These are phyloP conservation scores for Aporophyla lueneburgensis DNA, from an alignment of 2,888 invertebrate genomes.

Conservation along the genomic window DNA sequence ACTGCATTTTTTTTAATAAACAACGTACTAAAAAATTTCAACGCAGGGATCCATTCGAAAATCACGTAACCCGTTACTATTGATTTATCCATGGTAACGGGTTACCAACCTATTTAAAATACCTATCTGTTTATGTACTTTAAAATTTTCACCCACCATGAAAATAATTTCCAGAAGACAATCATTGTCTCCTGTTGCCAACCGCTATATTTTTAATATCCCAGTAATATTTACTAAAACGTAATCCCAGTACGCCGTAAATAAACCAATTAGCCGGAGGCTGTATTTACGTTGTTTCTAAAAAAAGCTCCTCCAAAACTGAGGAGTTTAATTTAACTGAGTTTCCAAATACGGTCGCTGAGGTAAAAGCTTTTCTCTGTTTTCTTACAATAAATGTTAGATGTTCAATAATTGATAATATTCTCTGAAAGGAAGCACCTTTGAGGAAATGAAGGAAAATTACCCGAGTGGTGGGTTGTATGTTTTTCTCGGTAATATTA, in stretches of 20 bases:
- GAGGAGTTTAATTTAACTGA: conserved; percentile 52
- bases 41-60: too few relatives aligned
- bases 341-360: conserved; percentile 26
- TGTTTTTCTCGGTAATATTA: conserved; percentile 28
- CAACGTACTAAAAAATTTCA: too few relatives aligned
- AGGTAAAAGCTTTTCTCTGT: conserved; percentile 59
- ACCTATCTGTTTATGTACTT: too few relatives aligned
- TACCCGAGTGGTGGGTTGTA: not conserved
- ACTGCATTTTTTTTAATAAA: too few relatives aligned
- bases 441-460: conserved; percentile 27
- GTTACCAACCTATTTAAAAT: too few relatives aligned
- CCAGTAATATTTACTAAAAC: conserved; percentile 34
- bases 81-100: too few relatives aligned
- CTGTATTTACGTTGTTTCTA: conserved; percentile 28
- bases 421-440: conserved; percentile 21
- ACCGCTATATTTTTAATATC: conserved; percentile 1
- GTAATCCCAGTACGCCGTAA: conserved; percentile 24
- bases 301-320: conserved; percentile 35
- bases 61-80: too few relatives aligned
- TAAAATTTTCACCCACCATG: not conserved
- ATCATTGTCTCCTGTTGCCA: not conserved
- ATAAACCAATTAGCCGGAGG: conserved; percentile 48
- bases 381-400: conserved; percentile 46
- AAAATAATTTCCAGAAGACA: not conserved
- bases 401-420: conserved; percentile 55